Evolutionary conservation across 2,113 vertebrate species (phyloP).

Genomic region (Oncorhynchus keta): DNA sequence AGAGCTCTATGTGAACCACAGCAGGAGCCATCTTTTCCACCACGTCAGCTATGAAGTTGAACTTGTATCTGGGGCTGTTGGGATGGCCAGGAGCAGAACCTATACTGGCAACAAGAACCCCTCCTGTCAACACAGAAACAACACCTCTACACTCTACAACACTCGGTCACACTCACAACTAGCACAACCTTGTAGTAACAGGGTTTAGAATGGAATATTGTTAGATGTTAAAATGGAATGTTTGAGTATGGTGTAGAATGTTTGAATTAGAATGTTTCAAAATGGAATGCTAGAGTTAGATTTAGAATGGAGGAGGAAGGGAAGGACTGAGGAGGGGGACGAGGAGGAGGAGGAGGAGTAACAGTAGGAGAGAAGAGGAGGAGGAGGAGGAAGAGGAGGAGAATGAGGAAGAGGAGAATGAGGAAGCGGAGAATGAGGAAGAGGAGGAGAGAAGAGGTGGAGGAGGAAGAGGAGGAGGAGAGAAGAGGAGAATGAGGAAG

Average conservation of each 20-base stretch:
- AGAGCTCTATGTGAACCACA: constrained; percentile 94
- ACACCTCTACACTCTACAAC: neutral
- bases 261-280: neutral
- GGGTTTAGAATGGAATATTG: no score
- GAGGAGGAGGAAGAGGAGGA: no score
- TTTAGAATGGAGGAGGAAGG: neutral
- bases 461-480: accelerated
- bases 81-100: constrained; percentile 68
- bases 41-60: constrained; percentile 97
- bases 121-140: constrained; percentile 21
- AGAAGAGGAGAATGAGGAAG: no score
- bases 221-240: no score
- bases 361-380: no score
- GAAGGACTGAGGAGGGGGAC: no score
- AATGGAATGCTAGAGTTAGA: neutral
- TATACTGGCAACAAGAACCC: constrained; percentile 79
- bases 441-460: accelerated
- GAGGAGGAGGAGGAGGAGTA: neutral
- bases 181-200: no score
- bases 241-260: no score
- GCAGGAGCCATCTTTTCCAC: constrained; percentile 96
- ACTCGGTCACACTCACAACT: neutral
- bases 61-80: constrained; percentile 89
- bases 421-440: accelerated
- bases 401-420: no score